Evolutionary conservation across 2,797 vertebrate species (phyloP), one percentile per base, ranked within the genome.

Genomic region (Acanthis flammea): DNA sequence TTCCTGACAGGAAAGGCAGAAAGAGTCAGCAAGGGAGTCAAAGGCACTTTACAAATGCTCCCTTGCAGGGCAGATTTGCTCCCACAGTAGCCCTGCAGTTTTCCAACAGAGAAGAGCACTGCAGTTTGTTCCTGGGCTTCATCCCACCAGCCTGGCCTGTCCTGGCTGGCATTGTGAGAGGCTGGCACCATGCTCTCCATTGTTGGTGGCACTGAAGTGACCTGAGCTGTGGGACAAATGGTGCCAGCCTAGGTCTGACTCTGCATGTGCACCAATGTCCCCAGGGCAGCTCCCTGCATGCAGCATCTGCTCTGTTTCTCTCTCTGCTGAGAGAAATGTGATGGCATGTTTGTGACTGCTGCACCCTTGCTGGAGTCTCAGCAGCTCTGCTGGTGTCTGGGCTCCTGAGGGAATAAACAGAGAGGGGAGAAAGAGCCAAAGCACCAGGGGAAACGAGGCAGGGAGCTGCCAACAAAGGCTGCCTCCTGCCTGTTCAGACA

Each of bases 401-500:
- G 90, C 90, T 96, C 94, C 90, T 45, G 45, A 44, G 68, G 90
- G 94, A 92, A 97, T 95, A 97, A 97, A 96, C 97, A 97, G 88
- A 95, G 87, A 92, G 78, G 31, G 74, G 70, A 95, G 89, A 66
- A 89, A 70, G 87, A 92, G 97, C 90, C 95, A 96, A 91, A 94
- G 86, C 72, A 72, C 55, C 24, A 42, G 91, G 83, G 83, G 88
- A 94, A 96, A 94, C 66, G 66, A 86, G 95, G 25, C 3, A 10
- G 57, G 87, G 71, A 95, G 81, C 80, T 88, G 55, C 57, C 66
- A 83, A 27, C 85, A 81, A 67, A 88, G 74, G 48, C 85, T 75
- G 81, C 93, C 86, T 81, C 14, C 86, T 92, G 88, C 97, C 93
- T 96, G 94, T 92, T 93, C 90, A 95, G 95, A 96, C 95, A 96